Base-by-base conservation (phyloP, 2,888 invertebrate species). In the Eugnorisma glareosa region DNA sequence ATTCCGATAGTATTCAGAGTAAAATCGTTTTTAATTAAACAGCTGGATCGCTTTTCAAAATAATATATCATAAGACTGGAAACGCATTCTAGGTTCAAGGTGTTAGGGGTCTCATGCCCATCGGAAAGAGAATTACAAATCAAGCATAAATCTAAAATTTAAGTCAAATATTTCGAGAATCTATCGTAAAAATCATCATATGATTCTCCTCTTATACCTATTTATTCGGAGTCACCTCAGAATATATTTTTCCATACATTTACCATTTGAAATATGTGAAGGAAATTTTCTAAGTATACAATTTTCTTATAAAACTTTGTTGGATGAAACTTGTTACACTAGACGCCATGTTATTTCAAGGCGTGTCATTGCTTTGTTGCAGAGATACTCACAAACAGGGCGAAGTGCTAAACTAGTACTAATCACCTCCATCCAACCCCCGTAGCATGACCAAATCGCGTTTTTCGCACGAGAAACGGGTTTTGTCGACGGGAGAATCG, bases 271-370 rank as follows among this genome's bases (percentile, higher is more conserved):
- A 51, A 51, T 10, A 51, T 51, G 10, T 51, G 10, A 51, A 45
- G 45, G 35, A 64, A 43, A 64, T 35, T 75, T 40, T 48, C 40
- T 28, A n/a, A n/a, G n/a, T n/a, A 74, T 8, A 37, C 48, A 73
- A 31, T 40, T 73, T 37, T 69, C 37, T 40, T 70, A 69, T 31
- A 51, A 43, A 77, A 45, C 28, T 54, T 64, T 75, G 0, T 75
- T 28, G 1, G 66, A 77, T 77, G 77, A 66, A 28, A 77, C 51
- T 77, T 77, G 66, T 66, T 64, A 66, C 66, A 13, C 8, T 64
- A 18, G 28, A 51, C 48, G 64, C 77, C 40, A 51, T 48, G 18
- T n/a, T 68, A n/a, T 18, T 18, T 24, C 2, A n/a, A 51, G 11
- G n/a, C 18, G 5, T 35, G n/a, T n/a, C 28, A 43, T 43, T 43